These are phyloP conservation scores for Colaptes auratus DNA, from an alignment of 2,113 vertebrate genomes.

Conservation along the genomic window DNA sequence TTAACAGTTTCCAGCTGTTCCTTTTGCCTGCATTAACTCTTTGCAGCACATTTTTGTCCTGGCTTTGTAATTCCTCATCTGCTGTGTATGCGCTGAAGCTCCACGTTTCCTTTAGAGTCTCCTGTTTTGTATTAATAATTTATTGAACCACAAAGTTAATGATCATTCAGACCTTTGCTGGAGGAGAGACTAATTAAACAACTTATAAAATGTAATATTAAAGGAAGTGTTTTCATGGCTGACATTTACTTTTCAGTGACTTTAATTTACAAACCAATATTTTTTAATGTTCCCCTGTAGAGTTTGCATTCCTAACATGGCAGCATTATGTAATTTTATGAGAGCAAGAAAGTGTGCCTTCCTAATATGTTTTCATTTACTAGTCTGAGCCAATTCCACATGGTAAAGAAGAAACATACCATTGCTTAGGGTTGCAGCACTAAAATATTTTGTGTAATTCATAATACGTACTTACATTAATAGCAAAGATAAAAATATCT, in stretches of 20 bases:
- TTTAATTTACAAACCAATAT: slow-evolving; percentile 27
- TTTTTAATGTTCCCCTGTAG: background rate
- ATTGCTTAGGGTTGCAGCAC: background rate
- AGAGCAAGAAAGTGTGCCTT: slow-evolving; percentile 5
- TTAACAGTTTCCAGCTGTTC: slow-evolving; percentile 59
- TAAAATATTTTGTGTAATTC: background rate
- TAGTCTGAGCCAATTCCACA: background rate
- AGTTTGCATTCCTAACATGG: slow-evolving; percentile 18
- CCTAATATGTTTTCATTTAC: slow-evolving; percentile 1
- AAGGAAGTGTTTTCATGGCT: slow-evolving; percentile 8
- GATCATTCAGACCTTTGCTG: slow-evolving; percentile 10
- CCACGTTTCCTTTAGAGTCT: background rate
- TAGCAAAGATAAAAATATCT: background rate
- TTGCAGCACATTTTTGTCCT: background rate
- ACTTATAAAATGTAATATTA: background rate
- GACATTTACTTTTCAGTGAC: background rate
- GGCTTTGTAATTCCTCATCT: background rate
- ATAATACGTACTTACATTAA: background rate
- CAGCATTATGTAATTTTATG: background rate
- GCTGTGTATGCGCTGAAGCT: background rate
- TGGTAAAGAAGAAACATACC: background rate
- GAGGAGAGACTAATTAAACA: background rate
- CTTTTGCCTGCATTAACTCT: slow-evolving; percentile 12
- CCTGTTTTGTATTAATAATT: slow-evolving; percentile 18
- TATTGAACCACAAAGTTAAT: background rate